A percentile compares a stretch with the other conserved stretches of the same genome.
phyloP scores from a whole-genome alignment of 2,888 invertebrate species.

The Coelinius sp. region DNA sequence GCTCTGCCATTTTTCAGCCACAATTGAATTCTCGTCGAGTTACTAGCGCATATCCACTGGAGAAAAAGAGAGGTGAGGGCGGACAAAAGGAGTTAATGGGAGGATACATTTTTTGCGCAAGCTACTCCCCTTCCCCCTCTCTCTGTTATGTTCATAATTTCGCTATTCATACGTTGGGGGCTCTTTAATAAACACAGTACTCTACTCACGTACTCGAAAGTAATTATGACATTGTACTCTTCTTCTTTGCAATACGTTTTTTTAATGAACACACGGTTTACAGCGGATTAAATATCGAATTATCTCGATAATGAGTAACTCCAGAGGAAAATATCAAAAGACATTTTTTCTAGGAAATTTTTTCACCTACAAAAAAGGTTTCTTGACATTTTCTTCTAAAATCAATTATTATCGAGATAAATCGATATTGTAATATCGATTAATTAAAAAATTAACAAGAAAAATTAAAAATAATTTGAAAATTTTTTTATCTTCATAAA shows the following conservation, averaged over 20 bases:
- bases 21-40: conserved; percentile 36
- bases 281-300: too few species aligned
- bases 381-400: too few species aligned
- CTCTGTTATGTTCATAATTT: conserved; percentile 25
- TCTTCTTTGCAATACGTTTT: not conserved
- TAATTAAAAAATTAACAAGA: not conserved
- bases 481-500: not conserved
- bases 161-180: not conserved
- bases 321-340: too few species aligned
- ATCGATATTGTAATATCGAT: too few species aligned
- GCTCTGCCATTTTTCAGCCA: conserved; percentile 34
- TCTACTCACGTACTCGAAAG: not conserved
- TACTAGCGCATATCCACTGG: conserved; percentile 20
- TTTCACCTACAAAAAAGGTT: too few species aligned
- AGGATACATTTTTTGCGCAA: not conserved
- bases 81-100: not conserved
- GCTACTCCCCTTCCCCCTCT: conserved; percentile 22
- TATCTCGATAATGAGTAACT: too few species aligned
- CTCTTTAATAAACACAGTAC: not conserved
- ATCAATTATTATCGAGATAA: too few species aligned
- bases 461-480: not conserved
- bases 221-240: not conserved
- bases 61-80: not conserved
- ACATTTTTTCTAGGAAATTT: too few species aligned
- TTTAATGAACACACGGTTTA: too few species aligned